Evolutionary conservation across 2,113 vertebrate genomes (phyloP).

Genomic region (Sula dactylatra): DNA sequence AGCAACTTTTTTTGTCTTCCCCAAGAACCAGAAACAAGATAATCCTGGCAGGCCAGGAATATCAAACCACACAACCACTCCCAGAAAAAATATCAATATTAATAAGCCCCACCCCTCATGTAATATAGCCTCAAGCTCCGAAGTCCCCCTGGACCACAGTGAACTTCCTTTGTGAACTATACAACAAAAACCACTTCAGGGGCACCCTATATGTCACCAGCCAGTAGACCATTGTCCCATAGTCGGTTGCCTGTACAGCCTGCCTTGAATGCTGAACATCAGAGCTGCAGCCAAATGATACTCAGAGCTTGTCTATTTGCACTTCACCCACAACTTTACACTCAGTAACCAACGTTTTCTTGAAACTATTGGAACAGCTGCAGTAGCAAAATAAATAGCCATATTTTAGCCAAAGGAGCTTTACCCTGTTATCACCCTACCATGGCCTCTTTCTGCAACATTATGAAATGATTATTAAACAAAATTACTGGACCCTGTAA

Average conservation of each 20-base stretch:
- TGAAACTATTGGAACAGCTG: neutral
- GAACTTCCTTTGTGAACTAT: neutral
- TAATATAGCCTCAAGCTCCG: neutral
- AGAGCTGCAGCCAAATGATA: neutral
- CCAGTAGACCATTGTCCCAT: neutral
- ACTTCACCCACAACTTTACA: neutral
- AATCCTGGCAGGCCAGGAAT: neutral
- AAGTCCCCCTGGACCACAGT: neutral
- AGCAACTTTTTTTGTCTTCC: neutral
- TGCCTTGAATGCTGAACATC: neutral
- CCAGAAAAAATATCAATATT: neutral
- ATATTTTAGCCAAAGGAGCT: neutral
- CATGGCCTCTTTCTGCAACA: neutral
- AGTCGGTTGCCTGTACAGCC: rapidly evolving
- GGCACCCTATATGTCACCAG: neutral
- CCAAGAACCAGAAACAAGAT: neutral
- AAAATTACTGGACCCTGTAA: neutral
- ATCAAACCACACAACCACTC: neutral
- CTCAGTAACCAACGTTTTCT: neutral
- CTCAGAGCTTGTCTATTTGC: neutral
- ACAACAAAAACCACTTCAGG: neutral
- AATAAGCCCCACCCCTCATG: neutral
- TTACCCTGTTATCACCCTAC: neutral
- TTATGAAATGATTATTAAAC: neutral
- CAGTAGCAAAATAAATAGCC: neutral